These are phyloP conservation scores for Pogona vitticeps DNA, from an alignment of 2,113 vertebrate genomes.

Conservation along the genomic window DNA sequence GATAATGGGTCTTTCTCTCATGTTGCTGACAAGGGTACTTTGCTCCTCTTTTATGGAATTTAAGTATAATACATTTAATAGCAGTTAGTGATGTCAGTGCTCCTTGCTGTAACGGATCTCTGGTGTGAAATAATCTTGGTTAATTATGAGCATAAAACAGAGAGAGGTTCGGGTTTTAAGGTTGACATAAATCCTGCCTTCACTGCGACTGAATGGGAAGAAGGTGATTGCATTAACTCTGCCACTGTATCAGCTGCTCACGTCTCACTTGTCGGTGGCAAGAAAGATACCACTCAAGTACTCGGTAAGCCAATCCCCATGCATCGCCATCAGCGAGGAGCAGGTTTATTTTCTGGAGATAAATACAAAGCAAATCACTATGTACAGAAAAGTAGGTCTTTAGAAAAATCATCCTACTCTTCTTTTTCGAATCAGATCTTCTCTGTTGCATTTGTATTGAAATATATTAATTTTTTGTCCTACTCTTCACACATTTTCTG, in stretches of 20 bases:
- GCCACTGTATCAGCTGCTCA: conserved; percentile 51
- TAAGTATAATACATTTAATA: conserved; percentile 70
- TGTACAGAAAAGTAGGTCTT: no score
- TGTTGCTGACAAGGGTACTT: conserved; percentile 73
- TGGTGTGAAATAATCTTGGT: conserved; percentile 75
- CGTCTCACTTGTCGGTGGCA: background rate
- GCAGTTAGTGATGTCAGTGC: conserved; percentile 75
- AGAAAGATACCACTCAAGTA: background rate
- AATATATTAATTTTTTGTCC: no score
- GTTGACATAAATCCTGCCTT: conserved; percentile 66
- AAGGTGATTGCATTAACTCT: conserved; percentile 76
- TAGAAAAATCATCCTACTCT: no score
- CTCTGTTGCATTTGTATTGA: no score
- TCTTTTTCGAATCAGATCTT: no score
- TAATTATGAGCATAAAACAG: conserved; percentile 79
- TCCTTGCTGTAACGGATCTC: conserved; percentile 74
- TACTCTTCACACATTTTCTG: no score
- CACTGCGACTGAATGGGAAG: conserved; percentile 61
- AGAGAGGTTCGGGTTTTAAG: conserved; percentile 76
- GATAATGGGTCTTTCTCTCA: conserved; percentile 39
- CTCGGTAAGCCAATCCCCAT: background rate
- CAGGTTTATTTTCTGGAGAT: background rate
- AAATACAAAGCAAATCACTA: no score
- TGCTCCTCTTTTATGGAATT: conserved; percentile 68
- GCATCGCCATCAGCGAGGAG: background rate